Percentiles rank a stretch among this genome's conserved stretches.
These are phyloP conservation scores for Phoenicopterus ruber DNA, from an alignment of 2,113 vertebrate genomes.

Conservation along the genomic window DNA sequence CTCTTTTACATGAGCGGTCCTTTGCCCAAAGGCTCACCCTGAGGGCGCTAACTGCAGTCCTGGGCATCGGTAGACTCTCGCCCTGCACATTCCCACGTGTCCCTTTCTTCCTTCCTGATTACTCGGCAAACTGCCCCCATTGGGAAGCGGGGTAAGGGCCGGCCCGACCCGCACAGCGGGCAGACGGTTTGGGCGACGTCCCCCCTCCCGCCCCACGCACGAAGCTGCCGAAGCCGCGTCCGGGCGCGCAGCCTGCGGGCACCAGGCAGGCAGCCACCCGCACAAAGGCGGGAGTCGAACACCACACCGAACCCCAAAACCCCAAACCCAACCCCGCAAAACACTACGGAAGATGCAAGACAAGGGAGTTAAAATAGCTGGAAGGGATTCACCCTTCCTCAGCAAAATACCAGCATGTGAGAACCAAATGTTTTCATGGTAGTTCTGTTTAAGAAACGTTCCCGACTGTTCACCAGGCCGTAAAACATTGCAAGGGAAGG, in stretches of 20 bases:
- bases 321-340: background rate
- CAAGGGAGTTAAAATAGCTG: background rate
- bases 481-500: background rate
- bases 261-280: too few species aligned
- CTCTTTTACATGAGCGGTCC: background rate
- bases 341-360: fast-evolving
- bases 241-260: too few species aligned
- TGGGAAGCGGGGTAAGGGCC: too few species aligned
- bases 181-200: too few species aligned
- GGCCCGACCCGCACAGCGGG: too few species aligned
- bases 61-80: background rate
- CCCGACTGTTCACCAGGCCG: background rate
- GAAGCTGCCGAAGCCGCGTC: too few species aligned
- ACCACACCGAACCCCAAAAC: too few species aligned
- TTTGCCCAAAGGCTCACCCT: background rate
- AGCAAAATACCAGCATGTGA: background rate
- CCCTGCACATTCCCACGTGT: too few species aligned
- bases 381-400: background rate
- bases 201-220: too few species aligned
- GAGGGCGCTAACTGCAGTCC: background rate
- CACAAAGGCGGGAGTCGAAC: too few species aligned
- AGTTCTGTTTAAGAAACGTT: background rate
- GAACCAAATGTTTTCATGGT: background rate
- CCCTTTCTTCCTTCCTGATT: too few species aligned
- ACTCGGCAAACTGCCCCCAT: too few species aligned